A percentile compares a stretch with the other conserved stretches of the same genome.
Conservation (phyloP, 1,140 invertebrate genomes). For the Chelonus insularis region DNA sequence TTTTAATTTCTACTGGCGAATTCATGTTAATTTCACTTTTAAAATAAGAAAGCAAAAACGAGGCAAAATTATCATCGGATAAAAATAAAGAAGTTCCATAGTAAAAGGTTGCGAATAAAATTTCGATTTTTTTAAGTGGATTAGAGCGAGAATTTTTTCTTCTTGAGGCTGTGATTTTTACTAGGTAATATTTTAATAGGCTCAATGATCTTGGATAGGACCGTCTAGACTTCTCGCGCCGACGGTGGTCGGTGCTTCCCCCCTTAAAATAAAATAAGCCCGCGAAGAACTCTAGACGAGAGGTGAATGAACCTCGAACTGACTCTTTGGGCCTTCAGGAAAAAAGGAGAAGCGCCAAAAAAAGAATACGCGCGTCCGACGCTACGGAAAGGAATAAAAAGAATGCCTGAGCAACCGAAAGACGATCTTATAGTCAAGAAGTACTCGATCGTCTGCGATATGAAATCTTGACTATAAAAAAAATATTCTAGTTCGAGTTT, state of each 20-base stretch:
- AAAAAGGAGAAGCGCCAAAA: conserved; percentile 24
- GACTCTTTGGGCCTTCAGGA: conserved; percentile 18
- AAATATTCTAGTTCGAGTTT: not conserved
- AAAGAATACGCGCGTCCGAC: conserved; percentile 10
- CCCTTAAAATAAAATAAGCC: conserved; percentile 11
- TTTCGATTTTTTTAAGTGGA: too few relatives aligned
- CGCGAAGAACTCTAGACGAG: conserved; percentile 21
- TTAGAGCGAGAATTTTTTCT: too few relatives aligned
- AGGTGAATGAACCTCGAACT: conserved; percentile 35
- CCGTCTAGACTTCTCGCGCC: conserved; percentile 12
- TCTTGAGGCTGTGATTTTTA: too few relatives aligned
- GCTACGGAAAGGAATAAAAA: conserved; percentile 6
- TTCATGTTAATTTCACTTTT: too few relatives aligned
- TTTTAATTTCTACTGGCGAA: too few relatives aligned
- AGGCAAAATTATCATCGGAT: too few relatives aligned
- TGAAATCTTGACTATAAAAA: not conserved
- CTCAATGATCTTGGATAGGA: conserved; percentile 10
- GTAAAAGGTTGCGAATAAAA: too few relatives aligned
- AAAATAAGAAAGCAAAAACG: too few relatives aligned
- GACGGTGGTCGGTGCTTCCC: conserved; percentile 9
- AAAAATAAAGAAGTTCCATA: too few relatives aligned
- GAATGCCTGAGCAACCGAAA: not conserved
- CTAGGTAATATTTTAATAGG: not conserved
- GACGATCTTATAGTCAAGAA: not conserved
- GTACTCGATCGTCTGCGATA: not conserved